phyloP scores from a whole-genome alignment of 2,888 invertebrate species.

The Mythimna impura region DNA sequence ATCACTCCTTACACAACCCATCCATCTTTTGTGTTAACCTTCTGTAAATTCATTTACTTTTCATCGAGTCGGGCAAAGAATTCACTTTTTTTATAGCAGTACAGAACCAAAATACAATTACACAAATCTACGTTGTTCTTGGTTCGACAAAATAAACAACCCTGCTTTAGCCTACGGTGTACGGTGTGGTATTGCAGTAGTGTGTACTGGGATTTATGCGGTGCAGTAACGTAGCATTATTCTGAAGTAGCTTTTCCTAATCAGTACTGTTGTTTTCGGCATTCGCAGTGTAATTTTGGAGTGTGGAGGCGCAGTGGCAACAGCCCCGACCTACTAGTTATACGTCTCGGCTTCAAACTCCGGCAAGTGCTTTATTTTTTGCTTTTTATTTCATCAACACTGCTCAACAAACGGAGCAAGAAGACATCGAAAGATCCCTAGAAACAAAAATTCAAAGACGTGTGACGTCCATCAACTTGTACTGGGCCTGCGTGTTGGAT shows the following conservation, averaged over 20 bases:
- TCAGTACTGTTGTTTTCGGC: constrained; percentile 9
- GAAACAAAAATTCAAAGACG: too few species aligned
- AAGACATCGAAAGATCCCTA: too few species aligned
- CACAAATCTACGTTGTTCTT: constrained; percentile 18
- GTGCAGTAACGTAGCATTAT: constrained; percentile 18
- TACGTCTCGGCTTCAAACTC: too few species aligned
- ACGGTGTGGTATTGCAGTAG: constrained; percentile 9
- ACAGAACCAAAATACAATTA: neutral
- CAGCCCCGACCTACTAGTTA: too few species aligned
- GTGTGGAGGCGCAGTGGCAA: too few species aligned
- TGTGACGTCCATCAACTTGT: too few species aligned
- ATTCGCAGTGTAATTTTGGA: constrained; percentile 16
- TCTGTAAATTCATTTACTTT: neutral
- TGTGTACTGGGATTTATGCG: constrained; percentile 36
- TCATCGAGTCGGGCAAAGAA: neutral
- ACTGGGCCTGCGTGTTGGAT: too few species aligned
- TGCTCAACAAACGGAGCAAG: too few species aligned
- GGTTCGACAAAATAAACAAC: constrained; percentile 17
- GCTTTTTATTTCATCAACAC: too few species aligned
- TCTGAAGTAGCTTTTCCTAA: constrained; percentile 30
- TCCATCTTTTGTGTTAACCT: too few species aligned
- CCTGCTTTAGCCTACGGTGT: constrained; percentile 3
- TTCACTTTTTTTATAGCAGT: neutral
- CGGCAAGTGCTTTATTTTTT: too few species aligned
- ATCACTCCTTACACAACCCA: too few species aligned